Evolutionary conservation across 2,888 invertebrate genomes (phyloP).

Genomic region (Leucania comma): DNA sequence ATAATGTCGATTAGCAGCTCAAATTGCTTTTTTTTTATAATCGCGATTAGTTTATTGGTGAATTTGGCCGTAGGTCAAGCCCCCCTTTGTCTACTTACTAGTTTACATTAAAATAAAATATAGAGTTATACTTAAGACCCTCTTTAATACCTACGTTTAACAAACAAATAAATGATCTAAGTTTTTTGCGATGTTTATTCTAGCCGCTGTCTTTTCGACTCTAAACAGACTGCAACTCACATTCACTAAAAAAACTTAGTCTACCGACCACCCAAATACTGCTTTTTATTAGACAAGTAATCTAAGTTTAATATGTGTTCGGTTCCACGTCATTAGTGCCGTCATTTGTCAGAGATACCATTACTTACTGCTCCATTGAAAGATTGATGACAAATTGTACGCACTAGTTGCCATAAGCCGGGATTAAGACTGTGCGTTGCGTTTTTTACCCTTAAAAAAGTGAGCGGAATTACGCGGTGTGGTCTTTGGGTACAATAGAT

Average conservation of each 20-base stretch:
- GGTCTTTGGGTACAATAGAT: constrained; percentile 12
- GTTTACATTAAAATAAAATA: too few relatives aligned
- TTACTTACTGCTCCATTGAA: constrained; percentile 59
- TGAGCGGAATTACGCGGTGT: constrained; percentile 29
- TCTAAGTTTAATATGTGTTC: constrained; percentile 62
- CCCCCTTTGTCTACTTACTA: too few relatives aligned
- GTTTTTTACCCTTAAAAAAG: constrained; percentile 56
- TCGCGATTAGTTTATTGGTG: too few relatives aligned
- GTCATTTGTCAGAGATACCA: constrained; percentile 66
- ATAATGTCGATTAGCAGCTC: too few relatives aligned
- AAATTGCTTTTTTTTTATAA: too few relatives aligned
- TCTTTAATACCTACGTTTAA: too few relatives aligned
- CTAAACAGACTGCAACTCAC: too few relatives aligned
- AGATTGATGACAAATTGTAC: constrained; percentile 66
- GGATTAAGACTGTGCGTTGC: constrained; percentile 57
- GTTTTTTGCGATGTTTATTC: too few relatives aligned
- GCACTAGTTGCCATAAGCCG: constrained; percentile 38
- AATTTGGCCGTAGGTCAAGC: too few relatives aligned
- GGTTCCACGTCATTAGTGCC: constrained; percentile 65
- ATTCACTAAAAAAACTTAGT: constrained; percentile 16
- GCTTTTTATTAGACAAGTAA: constrained; percentile 55
- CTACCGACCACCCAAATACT: constrained; percentile 60
- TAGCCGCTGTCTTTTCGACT: too few relatives aligned
- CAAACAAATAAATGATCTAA: too few relatives aligned
- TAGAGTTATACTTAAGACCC: too few relatives aligned